A percentile compares a stretch with the other conserved stretches of the same genome.
Conservation (phyloP, 2,113 vertebrate genomes). For the Sakesphorus luctuosus region DNA sequence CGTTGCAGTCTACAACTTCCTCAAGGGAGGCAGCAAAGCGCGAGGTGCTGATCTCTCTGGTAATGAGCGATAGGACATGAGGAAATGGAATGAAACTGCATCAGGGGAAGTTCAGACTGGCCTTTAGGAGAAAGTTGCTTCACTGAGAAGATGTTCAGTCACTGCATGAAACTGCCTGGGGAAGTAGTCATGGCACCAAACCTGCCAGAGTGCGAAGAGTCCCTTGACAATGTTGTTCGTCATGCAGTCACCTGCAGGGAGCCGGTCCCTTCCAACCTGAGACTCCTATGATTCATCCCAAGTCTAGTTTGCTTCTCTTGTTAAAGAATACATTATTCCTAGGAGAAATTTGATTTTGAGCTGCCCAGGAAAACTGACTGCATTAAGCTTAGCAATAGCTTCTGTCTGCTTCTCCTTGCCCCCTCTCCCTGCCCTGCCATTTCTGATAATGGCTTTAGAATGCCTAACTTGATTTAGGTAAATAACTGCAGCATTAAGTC, state of each 20-base stretch:
- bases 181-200: background rate
- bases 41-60: background rate
- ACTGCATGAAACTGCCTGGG: background rate
- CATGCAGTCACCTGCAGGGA: background rate
- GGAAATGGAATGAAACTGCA: background rate
- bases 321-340: background rate
- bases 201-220: background rate
- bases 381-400: background rate
- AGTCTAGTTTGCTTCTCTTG: background rate
- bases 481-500: background rate
- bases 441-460: background rate
- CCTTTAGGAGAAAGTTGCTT: background rate
- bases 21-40: rapidly evolving
- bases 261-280: background rate
- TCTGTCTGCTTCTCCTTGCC: background rate
- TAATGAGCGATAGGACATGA: rapidly evolving
- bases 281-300: background rate
- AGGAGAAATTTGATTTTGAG: background rate
- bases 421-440: background rate
- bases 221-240: rapidly evolving
- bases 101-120: background rate
- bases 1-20: rapidly evolving
- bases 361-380: background rate
- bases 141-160: background rate
- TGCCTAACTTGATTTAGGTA: background rate